A percentile compares a stretch with the other conserved stretches of the same genome.
phyloP scores from a whole-genome alignment of 2,113 vertebrate genomes.

The Lanius collurio region DNA sequence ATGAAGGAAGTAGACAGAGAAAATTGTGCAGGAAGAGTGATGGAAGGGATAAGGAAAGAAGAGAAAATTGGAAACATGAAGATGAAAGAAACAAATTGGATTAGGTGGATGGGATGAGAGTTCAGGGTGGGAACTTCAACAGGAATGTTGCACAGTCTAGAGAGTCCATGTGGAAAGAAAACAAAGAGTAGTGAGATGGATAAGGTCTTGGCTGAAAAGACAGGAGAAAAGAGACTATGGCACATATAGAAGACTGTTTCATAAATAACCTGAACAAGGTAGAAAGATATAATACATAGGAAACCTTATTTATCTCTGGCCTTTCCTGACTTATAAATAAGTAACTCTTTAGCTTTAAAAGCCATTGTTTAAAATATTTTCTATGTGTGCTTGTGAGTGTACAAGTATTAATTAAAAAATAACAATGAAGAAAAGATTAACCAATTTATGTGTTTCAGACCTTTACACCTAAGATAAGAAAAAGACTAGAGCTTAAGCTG shows the following conservation, averaged over 20 bases:
- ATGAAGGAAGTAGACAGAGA: neutral
- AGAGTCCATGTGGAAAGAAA: neutral
- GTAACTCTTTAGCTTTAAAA: neutral
- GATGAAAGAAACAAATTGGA: neutral
- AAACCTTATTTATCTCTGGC: neutral
- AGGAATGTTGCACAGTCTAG: neutral
- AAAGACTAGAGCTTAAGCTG: neutral
- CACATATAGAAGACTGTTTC: neutral
- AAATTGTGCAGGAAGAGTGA: neutral
- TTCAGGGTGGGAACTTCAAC: neutral
- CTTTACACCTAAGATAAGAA: neutral
- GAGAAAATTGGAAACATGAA: neutral
- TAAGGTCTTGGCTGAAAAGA: neutral
- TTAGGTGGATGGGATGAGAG: neutral
- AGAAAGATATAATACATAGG: neutral
- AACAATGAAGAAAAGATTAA: neutral
- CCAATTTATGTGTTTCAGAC: neutral
- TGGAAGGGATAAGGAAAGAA: neutral
- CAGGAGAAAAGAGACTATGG: neutral
- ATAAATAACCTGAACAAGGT: neutral
- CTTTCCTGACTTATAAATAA: neutral
- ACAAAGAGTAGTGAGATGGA: neutral
- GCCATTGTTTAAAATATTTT: neutral
- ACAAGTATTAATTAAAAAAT: neutral
- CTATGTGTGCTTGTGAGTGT: neutral